Percentiles rank a stretch among this genome's conserved stretches.
Conservation (phyloP, 2,113 vertebrate genomes). For the Hippocampus mohnikei region DNA sequence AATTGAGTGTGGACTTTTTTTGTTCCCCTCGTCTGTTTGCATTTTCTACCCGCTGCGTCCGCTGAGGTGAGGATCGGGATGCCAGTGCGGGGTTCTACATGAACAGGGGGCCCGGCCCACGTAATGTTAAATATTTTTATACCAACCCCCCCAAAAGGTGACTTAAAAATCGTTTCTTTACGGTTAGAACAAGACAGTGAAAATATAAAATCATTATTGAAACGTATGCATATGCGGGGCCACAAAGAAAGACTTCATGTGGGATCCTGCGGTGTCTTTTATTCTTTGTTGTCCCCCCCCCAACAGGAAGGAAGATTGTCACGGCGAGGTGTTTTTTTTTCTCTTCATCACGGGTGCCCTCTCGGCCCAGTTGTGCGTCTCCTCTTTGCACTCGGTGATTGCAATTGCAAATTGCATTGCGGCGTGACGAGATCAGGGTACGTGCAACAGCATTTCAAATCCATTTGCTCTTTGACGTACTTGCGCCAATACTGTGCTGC, state of each 20-base stretch:
- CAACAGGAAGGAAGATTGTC: neutral
- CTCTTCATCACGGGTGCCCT: no score
- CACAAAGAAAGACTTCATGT: no score
- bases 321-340: neutral
- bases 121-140: no score
- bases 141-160: no score
- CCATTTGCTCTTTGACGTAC: neutral
- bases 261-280: neutral
- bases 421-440: slow-evolving; percentile 8
- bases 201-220: no score
- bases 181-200: no score
- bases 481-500: slow-evolving; percentile 12
- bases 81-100: neutral
- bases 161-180: no score
- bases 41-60: neutral
- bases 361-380: neutral
- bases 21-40: neutral
- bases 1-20: neutral
- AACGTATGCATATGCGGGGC: no score
- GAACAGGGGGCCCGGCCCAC: no score
- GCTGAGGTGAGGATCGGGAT: neutral
- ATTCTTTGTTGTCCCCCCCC: no score
- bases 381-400: neutral
- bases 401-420: slow-evolving; percentile 4
- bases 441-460: slow-evolving; percentile 25